Conservation (phyloP, 2,888 invertebrate species). For the Phorcus lineatus region DNA sequence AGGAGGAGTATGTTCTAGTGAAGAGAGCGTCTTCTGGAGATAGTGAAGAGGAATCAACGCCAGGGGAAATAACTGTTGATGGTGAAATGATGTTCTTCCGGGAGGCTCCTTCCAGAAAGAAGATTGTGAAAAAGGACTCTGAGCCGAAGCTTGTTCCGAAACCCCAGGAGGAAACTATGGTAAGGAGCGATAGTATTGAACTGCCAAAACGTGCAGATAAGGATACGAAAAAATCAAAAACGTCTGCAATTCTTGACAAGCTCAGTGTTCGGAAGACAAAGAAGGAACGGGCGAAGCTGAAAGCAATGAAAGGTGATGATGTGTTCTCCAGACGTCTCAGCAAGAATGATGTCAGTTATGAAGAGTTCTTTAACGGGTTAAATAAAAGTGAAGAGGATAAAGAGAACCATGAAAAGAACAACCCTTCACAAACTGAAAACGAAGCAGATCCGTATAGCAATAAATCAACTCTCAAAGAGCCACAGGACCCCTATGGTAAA, state of each 20-base stretch:
- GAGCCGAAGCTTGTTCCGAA: conserved; percentile 4
- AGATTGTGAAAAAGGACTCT: conserved; percentile 15
- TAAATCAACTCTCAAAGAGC: not conserved
- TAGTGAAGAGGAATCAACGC: not conserved
- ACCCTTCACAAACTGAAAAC: not conserved
- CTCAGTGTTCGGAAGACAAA: conserved; percentile 62
- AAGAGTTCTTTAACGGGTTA: conserved; percentile 47
- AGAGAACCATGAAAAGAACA: not conserved
- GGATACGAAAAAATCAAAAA: conserved; percentile 59
- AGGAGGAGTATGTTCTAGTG: conserved; percentile 56
- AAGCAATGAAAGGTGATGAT: conserved; percentile 63
- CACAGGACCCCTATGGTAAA: conserved; percentile 3
- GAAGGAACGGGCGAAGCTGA: conserved; percentile 65
- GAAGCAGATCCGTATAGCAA: conserved; percentile 24
- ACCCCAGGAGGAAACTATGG: not conserved
- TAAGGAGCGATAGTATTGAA: conserved; percentile 36
- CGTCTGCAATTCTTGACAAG: conserved; percentile 61
- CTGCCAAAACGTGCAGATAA: conserved; percentile 61
- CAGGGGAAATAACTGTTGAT: conserved; percentile 47
- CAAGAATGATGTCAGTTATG: conserved; percentile 57
- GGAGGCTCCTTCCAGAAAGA: conserved; percentile 39
- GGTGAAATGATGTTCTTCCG: conserved; percentile 45
- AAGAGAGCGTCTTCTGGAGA: conserved; percentile 26
- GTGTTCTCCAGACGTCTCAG: conserved; percentile 65
- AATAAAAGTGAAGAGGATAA: conserved; percentile 33